Evolutionary conservation across 2,113 vertebrate genomes (phyloP), one percentile per base, ranked within the genome.

Genomic region (Rhombomys opimus): DNA sequence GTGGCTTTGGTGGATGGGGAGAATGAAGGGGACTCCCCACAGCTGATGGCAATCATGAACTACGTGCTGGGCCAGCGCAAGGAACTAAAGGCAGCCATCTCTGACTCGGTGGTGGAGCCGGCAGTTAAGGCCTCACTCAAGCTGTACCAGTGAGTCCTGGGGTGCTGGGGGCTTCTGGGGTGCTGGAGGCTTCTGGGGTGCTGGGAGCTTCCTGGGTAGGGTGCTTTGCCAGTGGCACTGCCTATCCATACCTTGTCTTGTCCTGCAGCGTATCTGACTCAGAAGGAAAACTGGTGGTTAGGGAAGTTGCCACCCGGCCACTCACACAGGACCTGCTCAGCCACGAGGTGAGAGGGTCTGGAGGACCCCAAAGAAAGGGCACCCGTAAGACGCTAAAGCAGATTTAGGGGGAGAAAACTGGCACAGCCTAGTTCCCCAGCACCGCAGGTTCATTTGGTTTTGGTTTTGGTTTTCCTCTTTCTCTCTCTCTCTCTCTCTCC

Each of bases 1-100:
- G 98, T 99, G 87, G 98, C 97, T 0, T 90, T 99, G 38, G 99
- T 99, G 95, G 99, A 99, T 0, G 99, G 99, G 0, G 99, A 99
- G 11, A 3, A 98, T 0, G 99, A 99, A 89, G 93, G 23, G 0
- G 95, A 97, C 1, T 98, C 98, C 0, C 99, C 98, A 0, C 93
- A 89, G 72, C 98, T 99, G 95, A 99, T 99, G 99, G 98, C 98
- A 70, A 93, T 99, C 77, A 98, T 99, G 98, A 98, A 77, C 0
- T 87, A 98, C 0, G 63, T 98, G 32, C 98, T 99, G 76, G 99
- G 99, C 0, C 97, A 98, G 59, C 98, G 98, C 92, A 91, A 0
- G 22, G 97, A 98, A 52, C 98, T 99, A 95, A 99, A 98, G 94
- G 97, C 98, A 0, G 97, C 98, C 0, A 97, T 98, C 23, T 46